A percentile compares a stretch with the other conserved stretches of the same genome.
Conservation (phyloP, 1,140 invertebrate species). For the Brachionus rubens region DNA sequence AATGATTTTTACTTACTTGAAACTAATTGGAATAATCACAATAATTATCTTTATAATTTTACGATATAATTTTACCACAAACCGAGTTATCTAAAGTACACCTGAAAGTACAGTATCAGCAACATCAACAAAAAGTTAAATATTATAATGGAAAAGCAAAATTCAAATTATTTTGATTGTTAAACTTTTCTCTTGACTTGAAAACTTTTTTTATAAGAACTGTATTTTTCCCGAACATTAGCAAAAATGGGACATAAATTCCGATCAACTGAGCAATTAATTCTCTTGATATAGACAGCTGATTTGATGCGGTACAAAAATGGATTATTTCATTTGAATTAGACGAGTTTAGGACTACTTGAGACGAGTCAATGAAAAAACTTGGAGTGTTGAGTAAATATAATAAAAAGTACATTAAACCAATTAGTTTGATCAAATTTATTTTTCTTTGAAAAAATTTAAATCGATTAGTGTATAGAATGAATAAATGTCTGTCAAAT, state of each 20-base stretch:
- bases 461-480: not conserved
- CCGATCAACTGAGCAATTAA: not conserved
- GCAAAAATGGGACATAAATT: not conserved
- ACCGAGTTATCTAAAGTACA: too few species aligned
- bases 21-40: too few species aligned
- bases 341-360: too few species aligned
- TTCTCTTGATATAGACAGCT: not conserved
- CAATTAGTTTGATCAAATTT: not conserved
- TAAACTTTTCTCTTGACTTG: not conserved
- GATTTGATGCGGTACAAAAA: not conserved
- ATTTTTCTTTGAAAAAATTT: not conserved
- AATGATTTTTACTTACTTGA: too few species aligned
- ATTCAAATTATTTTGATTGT: not conserved
- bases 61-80: too few species aligned
- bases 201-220: not conserved
- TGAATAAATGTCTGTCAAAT: not conserved
- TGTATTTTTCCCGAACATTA: not conserved
- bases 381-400: not conserved
- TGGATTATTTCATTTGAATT: not conserved
- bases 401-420: not conserved
- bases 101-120: too few species aligned
- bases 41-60: too few species aligned
- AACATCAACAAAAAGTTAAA: too few species aligned
- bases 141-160: constrained; percentile 13
- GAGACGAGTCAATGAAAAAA: not conserved